Evolutionary conservation across 2,113 vertebrate species (phyloP).

Genomic region (Numida meleagris): DNA sequence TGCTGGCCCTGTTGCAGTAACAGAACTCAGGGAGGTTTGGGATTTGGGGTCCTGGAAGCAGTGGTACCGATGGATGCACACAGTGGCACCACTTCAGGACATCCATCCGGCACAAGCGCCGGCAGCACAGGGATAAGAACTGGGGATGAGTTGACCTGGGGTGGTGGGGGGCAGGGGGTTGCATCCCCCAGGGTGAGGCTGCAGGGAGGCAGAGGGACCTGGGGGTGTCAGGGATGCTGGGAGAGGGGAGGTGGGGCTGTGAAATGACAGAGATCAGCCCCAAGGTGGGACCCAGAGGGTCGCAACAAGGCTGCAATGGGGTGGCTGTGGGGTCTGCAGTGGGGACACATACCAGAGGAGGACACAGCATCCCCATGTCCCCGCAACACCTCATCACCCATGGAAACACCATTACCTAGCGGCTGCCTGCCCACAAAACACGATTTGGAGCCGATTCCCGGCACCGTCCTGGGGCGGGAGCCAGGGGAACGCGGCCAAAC

Average conservation of each 20-base stretch:
- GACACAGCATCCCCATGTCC: background rate
- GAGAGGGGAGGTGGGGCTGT: fast-evolving
- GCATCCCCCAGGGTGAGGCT: fast-evolving
- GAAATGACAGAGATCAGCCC: background rate
- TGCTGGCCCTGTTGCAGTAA: background rate
- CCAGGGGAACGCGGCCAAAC: background rate
- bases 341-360: background rate
- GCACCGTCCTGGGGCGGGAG: background rate
- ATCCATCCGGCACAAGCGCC: background rate
- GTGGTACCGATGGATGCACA: background rate
- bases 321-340: fast-evolving
- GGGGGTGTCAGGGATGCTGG: background rate
- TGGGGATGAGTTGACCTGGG: fast-evolving
- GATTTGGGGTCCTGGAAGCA: fast-evolving
- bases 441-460: background rate
- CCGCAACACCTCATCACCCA: background rate
- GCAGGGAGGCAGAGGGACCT: background rate
- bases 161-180: background rate
- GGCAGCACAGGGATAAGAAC: background rate
- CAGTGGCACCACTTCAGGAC: background rate
- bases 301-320: background rate
- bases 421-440: background rate
- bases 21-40: background rate
- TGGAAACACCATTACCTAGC: background rate
- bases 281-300: background rate